These are phyloP conservation scores for Drosophila recens DNA, from an alignment of 2,888 invertebrate species.

Conservation along the genomic window DNA sequence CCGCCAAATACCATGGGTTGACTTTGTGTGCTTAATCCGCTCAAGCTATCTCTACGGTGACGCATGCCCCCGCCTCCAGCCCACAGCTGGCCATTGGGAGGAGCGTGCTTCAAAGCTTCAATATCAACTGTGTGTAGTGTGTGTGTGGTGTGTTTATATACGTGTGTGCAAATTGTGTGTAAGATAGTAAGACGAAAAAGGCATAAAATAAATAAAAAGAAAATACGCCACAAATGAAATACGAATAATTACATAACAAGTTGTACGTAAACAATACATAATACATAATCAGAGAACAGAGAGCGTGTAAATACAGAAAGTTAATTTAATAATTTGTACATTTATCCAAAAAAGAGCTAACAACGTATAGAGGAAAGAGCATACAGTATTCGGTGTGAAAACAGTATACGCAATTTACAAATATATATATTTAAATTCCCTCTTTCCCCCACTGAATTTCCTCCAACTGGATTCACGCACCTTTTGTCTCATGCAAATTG, in stretches of 20 bases:
- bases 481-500: conserved; percentile 91
- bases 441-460: not conserved
- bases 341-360: conserved; percentile 4
- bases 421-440: conserved; percentile 6
- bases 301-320: conserved; percentile 48
- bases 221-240: conserved; percentile 52
- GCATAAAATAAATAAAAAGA: conserved; percentile 56
- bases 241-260: conserved; percentile 18
- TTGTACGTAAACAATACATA: conserved; percentile 34
- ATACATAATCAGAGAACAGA: conserved; percentile 41
- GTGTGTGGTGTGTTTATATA: not conserved
- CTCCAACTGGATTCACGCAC: conserved; percentile 82
- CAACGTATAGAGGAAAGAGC: conserved; percentile 26
- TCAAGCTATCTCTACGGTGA: conserved; percentile 86
- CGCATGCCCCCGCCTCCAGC: conserved; percentile 81
- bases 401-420: conserved; percentile 27
- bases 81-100: conserved; percentile 85
- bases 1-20: conserved; percentile 85
- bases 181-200: conserved; percentile 55
- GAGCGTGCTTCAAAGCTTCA: conserved; percentile 87
- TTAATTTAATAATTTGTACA: conserved; percentile 20
- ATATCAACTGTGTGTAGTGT: conserved; percentile 86
- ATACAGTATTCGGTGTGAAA: conserved; percentile 17
- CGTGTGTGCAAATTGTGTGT: conserved; percentile 52
- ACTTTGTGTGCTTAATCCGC: conserved; percentile 86